phyloP scores from a whole-genome alignment of 2,797 vertebrate genomes.

The Distichodus sexfasciatus region DNA sequence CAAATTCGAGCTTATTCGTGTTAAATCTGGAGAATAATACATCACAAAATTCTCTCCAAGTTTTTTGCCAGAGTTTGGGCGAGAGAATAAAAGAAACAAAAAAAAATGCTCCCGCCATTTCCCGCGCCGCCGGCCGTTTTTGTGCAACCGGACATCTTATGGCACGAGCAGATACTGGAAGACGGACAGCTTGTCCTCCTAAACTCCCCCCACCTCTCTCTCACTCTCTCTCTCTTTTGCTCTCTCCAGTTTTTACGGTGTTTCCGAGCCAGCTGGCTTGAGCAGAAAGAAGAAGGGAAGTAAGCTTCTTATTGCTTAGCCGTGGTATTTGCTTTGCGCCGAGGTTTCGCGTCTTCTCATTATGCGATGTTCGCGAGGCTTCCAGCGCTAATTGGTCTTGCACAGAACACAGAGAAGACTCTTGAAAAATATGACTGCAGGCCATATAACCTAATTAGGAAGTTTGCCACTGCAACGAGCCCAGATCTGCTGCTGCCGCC shows the following conservation, averaged over 20 bases:
- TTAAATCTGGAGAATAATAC: constrained; percentile 54
- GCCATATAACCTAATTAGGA: constrained; percentile 68
- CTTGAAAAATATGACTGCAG: constrained; percentile 64
- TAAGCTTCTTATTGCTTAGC: constrained; percentile 65
- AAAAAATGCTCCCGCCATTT: constrained; percentile 44
- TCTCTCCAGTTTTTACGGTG: constrained; percentile 52
- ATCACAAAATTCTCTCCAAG: constrained; percentile 37
- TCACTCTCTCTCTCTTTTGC: constrained; percentile 31
- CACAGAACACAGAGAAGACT: constrained; percentile 62
- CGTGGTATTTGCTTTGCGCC: constrained; percentile 62
- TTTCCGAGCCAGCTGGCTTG: constrained; percentile 63
- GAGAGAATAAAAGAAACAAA: no score
- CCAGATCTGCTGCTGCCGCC: constrained; percentile 52
- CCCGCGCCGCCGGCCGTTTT: constrained; percentile 47
- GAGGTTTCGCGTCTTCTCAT: constrained; percentile 63
- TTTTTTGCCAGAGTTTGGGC: no score
- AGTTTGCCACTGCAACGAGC: constrained; percentile 61
- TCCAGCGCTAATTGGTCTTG: constrained; percentile 65
- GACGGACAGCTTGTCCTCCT: constrained; percentile 60
- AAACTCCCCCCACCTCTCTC: constrained; percentile 30
- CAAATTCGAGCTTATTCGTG: constrained; percentile 54
- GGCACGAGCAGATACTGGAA: constrained; percentile 54
- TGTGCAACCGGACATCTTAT: constrained; percentile 56
- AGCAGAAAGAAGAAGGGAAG: constrained; percentile 56
- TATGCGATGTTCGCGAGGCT: constrained; percentile 62